These are phyloP conservation scores for Aplysina aerophoba DNA, from an alignment of 37 sponge, comb jelly and placozoan species.

Conservation along the genomic window DNA sequence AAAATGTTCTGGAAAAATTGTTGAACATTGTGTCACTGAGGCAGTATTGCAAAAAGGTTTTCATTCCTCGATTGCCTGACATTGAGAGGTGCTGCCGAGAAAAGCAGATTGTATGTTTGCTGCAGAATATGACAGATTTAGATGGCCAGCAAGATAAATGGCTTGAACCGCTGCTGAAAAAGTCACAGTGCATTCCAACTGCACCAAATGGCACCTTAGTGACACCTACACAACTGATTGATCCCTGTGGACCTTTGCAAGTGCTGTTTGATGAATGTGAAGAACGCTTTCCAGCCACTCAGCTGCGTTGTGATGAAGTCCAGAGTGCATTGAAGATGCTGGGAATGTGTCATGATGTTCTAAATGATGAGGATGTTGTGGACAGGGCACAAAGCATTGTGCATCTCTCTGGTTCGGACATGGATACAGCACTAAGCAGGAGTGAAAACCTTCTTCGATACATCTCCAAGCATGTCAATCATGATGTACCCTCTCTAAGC, in stretches of 20 bases:
- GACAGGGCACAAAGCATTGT: constrained; percentile 41
- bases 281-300: constrained; percentile 53
- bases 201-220: constrained; percentile 3
- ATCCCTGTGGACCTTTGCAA: constrained; percentile 20
- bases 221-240: constrained; percentile 37
- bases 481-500: not conserved
- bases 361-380: constrained; percentile 35
- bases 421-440: not conserved
- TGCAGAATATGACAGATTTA: constrained; percentile 16
- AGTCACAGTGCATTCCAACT: constrained; percentile 44
- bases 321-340: not conserved
- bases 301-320: not conserved
- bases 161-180: constrained; percentile 23
- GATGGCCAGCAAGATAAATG: constrained; percentile 1
- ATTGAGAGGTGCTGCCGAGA: constrained; percentile 4
- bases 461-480: not conserved
- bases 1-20: too few species aligned
- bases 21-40: not conserved
- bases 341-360: constrained; percentile 40
- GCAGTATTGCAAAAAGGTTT: not conserved
- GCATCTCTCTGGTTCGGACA: not conserved
- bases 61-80: not conserved
- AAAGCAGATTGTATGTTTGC: constrained; percentile 35
- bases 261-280: constrained; percentile 42
- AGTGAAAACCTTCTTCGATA: not conserved